Base-by-base conservation (phyloP, 2,888 invertebrate genomes). In the Schizotus pectinicornis region DNA sequence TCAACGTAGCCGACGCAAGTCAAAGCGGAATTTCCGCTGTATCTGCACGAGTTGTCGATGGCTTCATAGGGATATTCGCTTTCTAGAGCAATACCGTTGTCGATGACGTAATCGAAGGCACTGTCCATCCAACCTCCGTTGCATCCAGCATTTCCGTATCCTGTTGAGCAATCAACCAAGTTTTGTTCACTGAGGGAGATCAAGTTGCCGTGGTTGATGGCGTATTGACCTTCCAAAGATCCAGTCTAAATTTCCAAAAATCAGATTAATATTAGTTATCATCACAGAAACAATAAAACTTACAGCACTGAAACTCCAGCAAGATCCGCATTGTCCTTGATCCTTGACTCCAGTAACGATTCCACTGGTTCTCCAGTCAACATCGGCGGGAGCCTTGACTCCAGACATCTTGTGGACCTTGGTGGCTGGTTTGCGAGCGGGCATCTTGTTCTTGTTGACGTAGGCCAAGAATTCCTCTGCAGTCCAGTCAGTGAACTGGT, bases 401-500 rank as follows among this genome's bases (percentile, higher is more conserved):
- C 22, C 22, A 5, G 22, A 22, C 2, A 22, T 22, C 5, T 22
- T 22, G 22, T 22, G 22, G 22, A 22, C 5, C 5, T 22, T 22
- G 22, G 22, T 22, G 22, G 22, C 22, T 22, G 22, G 22, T 22
- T 22, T 22, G 22, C 22, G 22, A 5, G 5, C 22, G 22, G 22
- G 22, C 22, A 22, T 22, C 22, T 22, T 22, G 22, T 22, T 22
- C 22, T 22, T 22, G 22, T 22, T 89, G 75, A 87, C 77, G 0
- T 76, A 77, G 7, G 71, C 63, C 0, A 84, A 81, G 77, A 92
- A 91, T 81, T 92, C 92, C 64, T 90, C 88, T 73, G 86, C 88
- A 70, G 92, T 84, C 88, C 92, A 83, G 80, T 94, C 93, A 33
- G 88, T 87, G 77, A 87, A 93, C 77, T 92, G 87, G 81, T 94